Evolutionary conservation across 1,140 invertebrate genomes (phyloP).

Genomic region (Sitobion miscanthi): DNA sequence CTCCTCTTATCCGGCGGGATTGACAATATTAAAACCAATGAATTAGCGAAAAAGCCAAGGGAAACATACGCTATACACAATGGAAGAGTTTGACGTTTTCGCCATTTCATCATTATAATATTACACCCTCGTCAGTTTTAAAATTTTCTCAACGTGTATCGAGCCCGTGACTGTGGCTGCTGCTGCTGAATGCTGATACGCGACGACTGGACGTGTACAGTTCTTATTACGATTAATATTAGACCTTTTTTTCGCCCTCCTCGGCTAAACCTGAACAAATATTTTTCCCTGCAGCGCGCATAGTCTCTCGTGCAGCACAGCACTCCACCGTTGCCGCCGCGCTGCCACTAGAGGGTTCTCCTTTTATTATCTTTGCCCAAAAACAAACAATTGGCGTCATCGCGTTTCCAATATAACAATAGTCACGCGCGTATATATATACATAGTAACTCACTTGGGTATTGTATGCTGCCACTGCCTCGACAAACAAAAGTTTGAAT

Average conservation of each 20-base stretch:
- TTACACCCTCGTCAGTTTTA: neutral
- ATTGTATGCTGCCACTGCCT: neutral
- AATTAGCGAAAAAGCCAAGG: conserved; percentile 29
- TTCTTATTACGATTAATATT: conserved; percentile 32
- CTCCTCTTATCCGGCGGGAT: neutral
- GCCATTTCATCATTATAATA: neutral
- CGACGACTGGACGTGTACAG: neutral
- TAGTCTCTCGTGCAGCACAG: neutral
- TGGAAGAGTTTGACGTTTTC: neutral
- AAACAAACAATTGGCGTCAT: conserved; percentile 49
- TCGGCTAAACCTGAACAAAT: conserved; percentile 47
- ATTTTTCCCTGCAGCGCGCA: neutral
- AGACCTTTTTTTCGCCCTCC: neutral
- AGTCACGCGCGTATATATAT: neutral
- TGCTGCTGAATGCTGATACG: neutral
- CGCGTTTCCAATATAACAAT: conserved; percentile 45
- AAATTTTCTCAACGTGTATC: neutral
- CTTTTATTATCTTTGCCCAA: conserved; percentile 48
- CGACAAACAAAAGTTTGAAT: conserved; percentile 34
- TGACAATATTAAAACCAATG: conserved; percentile 30
- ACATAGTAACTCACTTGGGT: neutral
- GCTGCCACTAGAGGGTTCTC: conserved; percentile 26
- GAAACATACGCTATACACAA: neutral
- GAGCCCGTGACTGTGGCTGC: neutral
- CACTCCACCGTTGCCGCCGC: neutral